Conservation (phyloP, 2,888 invertebrate genomes). For the Tholera decimalis region DNA sequence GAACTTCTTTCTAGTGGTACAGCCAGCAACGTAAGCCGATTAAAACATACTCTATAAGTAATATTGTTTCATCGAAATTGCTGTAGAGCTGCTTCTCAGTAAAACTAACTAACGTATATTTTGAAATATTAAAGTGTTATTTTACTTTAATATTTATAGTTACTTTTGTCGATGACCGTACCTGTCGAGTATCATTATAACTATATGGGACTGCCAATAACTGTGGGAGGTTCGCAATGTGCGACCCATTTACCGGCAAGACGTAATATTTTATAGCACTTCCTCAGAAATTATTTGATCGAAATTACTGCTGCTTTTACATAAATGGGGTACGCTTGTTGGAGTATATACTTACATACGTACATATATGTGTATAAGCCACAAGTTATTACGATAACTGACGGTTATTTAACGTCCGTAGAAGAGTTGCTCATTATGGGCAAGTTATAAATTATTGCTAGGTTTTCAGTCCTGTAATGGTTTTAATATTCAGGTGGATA, state of each 20-base stretch:
- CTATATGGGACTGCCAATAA: not conserved
- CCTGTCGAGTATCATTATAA: not conserved
- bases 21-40: not conserved
- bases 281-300: not conserved
- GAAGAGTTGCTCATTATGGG: not conserved
- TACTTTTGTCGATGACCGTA: not conserved
- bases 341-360: too few relatives aligned
- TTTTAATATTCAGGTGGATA: too few relatives aligned
- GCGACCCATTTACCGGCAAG: not conserved
- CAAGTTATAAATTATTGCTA: not conserved
- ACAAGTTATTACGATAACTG: not conserved
- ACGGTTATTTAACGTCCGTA: too few relatives aligned
- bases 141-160: too few relatives aligned
- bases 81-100: not conserved
- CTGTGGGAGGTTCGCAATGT: constrained; percentile 1
- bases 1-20: not conserved
- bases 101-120: not conserved
- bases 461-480: not conserved
- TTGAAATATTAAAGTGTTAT: not conserved
- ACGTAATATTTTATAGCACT: constrained; percentile 8
- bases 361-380: not conserved
- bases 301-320: constrained; percentile 6
- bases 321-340: not conserved
- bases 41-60: not conserved
- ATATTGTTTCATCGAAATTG: not conserved